Evolutionary conservation across 2,888 invertebrate genomes (phyloP).

Genomic region (Pheosia gnoma): DNA sequence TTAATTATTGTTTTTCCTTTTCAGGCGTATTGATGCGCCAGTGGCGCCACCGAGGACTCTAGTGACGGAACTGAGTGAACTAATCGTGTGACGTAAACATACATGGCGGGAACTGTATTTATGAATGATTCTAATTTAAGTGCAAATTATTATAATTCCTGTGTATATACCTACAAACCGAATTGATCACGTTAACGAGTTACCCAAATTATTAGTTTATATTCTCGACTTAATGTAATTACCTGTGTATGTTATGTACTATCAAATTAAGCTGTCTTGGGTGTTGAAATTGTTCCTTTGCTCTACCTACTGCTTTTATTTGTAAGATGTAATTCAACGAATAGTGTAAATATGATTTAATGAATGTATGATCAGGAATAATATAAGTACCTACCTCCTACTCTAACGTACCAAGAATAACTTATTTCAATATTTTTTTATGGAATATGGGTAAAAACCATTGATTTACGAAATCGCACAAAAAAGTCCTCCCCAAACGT

Average conservation of each 20-base stretch:
- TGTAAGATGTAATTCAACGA: constrained; percentile 1
- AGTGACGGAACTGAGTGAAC: constrained; percentile 63
- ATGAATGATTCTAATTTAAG: constrained; percentile 50
- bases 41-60: constrained; percentile 44
- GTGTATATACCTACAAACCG: constrained; percentile 54
- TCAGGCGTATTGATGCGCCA: constrained; percentile 65
- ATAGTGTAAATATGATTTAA: background rate
- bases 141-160: constrained; percentile 36
- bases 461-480: too few species aligned
- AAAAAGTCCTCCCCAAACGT: too few species aligned
- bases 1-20: constrained; percentile 30
- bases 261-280: background rate
- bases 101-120: constrained; percentile 68
- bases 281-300: background rate
- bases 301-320: background rate
- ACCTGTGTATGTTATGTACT: background rate
- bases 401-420: too few species aligned
- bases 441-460: too few species aligned
- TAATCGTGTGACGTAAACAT: constrained; percentile 36
- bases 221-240: background rate
- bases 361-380: too few species aligned
- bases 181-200: constrained; percentile 48
- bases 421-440: too few species aligned
- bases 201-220: constrained; percentile 40
- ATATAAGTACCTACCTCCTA: too few species aligned